Evolutionary conservation across 2,113 vertebrate genomes (phyloP).

Genomic region (Atlantisia rogersi): DNA sequence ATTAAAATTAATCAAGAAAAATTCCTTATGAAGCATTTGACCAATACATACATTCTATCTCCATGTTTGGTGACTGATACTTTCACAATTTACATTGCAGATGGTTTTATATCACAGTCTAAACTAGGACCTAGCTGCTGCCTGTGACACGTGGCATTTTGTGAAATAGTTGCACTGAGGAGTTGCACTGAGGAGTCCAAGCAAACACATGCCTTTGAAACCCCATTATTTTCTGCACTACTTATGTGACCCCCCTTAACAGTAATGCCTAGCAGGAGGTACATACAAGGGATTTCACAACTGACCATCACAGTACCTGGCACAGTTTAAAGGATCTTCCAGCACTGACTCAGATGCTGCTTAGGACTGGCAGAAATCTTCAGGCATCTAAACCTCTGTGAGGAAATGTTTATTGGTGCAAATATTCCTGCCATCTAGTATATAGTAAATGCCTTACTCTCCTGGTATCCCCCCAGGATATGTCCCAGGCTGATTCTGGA

Average conservation of each 20-base stretch:
- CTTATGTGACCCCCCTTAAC: background rate
- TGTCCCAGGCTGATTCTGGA: background rate
- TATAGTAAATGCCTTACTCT: background rate
- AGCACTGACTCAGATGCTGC: background rate
- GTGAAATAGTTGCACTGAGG: background rate
- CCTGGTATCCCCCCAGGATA: no score
- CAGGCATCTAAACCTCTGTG: background rate
- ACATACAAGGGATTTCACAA: background rate
- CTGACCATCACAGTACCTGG: background rate
- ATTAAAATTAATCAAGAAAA: background rate
- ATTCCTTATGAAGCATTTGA: background rate
- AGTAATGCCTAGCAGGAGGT: background rate
- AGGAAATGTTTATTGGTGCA: background rate
- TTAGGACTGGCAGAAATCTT: background rate
- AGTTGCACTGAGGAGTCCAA: background rate
- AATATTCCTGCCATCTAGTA: background rate
- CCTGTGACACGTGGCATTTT: accelerated
- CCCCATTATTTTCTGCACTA: background rate
- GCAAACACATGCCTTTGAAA: background rate
- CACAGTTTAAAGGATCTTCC: background rate
- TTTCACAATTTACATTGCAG: background rate
- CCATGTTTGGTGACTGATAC: background rate
- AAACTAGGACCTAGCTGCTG: background rate
- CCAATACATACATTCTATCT: background rate
- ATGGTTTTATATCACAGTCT: background rate